Conservation (phyloP, 2,888 invertebrate genomes). For the Amphipyra berbera region DNA sequence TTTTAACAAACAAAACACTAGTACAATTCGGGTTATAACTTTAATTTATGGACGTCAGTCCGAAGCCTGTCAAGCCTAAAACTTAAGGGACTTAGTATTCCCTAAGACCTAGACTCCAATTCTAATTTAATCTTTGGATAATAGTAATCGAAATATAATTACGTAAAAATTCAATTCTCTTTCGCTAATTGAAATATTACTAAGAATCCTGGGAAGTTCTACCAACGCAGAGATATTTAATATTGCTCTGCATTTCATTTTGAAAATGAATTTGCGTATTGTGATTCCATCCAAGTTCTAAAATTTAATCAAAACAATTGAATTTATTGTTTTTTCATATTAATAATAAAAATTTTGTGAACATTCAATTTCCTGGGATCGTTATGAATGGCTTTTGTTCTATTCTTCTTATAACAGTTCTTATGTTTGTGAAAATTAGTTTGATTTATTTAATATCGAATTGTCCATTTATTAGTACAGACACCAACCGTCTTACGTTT, state of each 20-base stretch:
- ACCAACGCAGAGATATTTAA: slow-evolving; percentile 48
- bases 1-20: slow-evolving; percentile 1
- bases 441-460: slow-evolving; percentile 1
- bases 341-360: slow-evolving; percentile 45
- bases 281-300: slow-evolving; percentile 50
- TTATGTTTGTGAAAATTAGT: slow-evolving; percentile 3
- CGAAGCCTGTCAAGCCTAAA: slow-evolving; percentile 1
- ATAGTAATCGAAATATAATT: slow-evolving; percentile 48
- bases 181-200: slow-evolving; percentile 50
- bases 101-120: slow-evolving; percentile 26
- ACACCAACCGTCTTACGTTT: no score
- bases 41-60: slow-evolving; percentile 5
- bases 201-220: slow-evolving; percentile 39
- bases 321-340: slow-evolving; percentile 52
- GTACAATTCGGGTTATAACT: slow-evolving; percentile 12
- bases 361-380: slow-evolving; percentile 33
- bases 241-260: slow-evolving; percentile 54
- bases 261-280: slow-evolving; percentile 47
- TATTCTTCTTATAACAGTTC: slow-evolving; percentile 1
- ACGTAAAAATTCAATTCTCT: slow-evolving; percentile 33
- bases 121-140: slow-evolving; percentile 42
- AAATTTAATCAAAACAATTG: slow-evolving; percentile 58
- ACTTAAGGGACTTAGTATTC: slow-evolving; percentile 23
- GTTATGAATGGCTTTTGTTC: slow-evolving; percentile 14
- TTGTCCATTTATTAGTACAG: not conserved